These are phyloP conservation scores for Sicus ferrugineus DNA, from an alignment of 2,888 invertebrate genomes.

Conservation along the genomic window DNA sequence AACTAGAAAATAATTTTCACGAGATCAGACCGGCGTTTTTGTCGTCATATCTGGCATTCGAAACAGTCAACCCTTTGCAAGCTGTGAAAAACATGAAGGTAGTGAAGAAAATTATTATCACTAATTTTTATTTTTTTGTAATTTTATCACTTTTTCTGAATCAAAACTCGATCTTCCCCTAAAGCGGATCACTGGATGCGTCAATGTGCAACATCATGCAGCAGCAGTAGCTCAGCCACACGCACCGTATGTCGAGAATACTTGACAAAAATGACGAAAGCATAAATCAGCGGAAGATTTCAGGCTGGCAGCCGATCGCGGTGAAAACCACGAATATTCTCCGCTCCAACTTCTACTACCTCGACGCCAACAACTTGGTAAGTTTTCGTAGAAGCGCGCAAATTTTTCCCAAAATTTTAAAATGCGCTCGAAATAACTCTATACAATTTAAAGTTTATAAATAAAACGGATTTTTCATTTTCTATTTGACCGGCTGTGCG, in stretches of 20 bases:
- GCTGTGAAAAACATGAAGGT: too few species aligned
- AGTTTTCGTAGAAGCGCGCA: neutral
- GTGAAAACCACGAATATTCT: neutral
- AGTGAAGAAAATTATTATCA: too few species aligned
- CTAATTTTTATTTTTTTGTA: too few species aligned
- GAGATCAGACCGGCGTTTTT: too few species aligned
- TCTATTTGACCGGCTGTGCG: too few species aligned
- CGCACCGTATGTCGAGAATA: constrained; percentile 27
- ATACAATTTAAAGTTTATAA: constrained; percentile 17
- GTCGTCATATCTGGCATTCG: too few species aligned
- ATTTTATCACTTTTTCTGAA: too few species aligned
- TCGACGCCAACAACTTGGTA: neutral
- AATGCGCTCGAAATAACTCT: constrained; percentile 8
- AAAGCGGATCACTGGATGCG: too few species aligned
- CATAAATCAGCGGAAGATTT: constrained; percentile 35
- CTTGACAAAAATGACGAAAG: constrained; percentile 34
- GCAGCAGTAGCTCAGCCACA: constrained; percentile 21
- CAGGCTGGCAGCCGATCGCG: neutral
- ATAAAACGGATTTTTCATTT: too few species aligned
- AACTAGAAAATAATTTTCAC: too few species aligned
- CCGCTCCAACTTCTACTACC: neutral
- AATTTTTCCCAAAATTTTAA: neutral
- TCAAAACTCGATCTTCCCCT: too few species aligned
- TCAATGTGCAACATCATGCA: constrained; percentile 20
- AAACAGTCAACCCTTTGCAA: too few species aligned